Evolutionary conservation across 64 coral and sea anemone species (phyloP).

Genomic region (Montipora efflorescens): DNA sequence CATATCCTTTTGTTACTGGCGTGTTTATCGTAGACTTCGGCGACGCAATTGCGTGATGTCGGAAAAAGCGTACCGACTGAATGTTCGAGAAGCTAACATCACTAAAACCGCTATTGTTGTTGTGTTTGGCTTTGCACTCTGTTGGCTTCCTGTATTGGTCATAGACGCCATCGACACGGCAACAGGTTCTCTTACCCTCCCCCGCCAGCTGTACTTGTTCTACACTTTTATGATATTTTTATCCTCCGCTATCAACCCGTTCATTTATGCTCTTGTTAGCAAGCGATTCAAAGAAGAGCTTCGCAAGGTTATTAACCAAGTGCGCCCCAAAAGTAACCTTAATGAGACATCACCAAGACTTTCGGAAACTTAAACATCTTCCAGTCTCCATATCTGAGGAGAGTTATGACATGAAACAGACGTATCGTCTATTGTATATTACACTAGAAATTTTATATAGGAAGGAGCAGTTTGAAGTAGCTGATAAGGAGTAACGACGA

Average conservation of each 20-base stretch:
- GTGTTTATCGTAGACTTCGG: slow-evolving; percentile 30
- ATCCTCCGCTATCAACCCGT: slow-evolving; percentile 45
- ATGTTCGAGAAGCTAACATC: slow-evolving; percentile 53
- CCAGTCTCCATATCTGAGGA: neutral
- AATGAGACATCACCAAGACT: neutral
- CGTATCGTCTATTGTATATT: too few species aligned
- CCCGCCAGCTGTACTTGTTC: slow-evolving; percentile 41
- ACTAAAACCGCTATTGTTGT: slow-evolving; percentile 38
- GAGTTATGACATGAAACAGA: too few species aligned
- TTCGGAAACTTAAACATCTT: neutral
- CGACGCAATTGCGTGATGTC: neutral
- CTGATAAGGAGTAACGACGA: too few species aligned
- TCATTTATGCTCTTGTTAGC: slow-evolving; percentile 60
- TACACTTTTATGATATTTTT: slow-evolving; percentile 53
- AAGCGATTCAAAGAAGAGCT: slow-evolving; percentile 32
- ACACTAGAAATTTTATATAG: too few species aligned
- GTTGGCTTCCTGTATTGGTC: slow-evolving; percentile 58
- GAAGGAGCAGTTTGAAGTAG: too few species aligned
- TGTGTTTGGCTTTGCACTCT: slow-evolving; percentile 49
- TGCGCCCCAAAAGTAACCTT: neutral
- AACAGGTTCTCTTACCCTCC: slow-evolving; percentile 20
- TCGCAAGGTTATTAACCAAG: neutral
- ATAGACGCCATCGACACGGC: slow-evolving; percentile 40
- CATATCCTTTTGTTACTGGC: slow-evolving; percentile 54
- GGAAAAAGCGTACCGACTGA: neutral